phyloP scores from a whole-genome alignment of 2,888 invertebrate genomes.

The Standfussiana lucernea region DNA sequence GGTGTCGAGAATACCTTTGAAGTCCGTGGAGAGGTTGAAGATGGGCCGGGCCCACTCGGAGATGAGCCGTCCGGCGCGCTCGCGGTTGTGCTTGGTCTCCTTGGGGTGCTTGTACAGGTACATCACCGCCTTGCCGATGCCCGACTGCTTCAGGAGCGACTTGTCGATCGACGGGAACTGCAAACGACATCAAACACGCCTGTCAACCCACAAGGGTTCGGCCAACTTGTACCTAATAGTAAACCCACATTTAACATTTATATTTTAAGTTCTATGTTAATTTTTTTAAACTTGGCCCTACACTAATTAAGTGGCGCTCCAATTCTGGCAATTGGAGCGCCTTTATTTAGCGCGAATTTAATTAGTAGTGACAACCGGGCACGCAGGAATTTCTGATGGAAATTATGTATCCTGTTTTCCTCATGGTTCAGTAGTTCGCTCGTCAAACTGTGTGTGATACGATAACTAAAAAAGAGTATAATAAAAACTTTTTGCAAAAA shows the following conservation, averaged over 20 bases:
- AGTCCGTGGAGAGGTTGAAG: slow-evolving; percentile 94
- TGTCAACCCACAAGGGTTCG: not conserved
- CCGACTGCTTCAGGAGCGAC: slow-evolving; percentile 97
- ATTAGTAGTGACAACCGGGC: no score
- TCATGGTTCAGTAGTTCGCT: not conserved
- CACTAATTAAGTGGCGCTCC: no score
- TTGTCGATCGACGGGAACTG: slow-evolving; percentile 97
- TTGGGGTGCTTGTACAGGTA: slow-evolving; percentile 99
- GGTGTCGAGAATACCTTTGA: slow-evolving; percentile 77
- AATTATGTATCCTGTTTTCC: not conserved
- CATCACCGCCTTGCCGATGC: slow-evolving; percentile 99
- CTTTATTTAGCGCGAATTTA: no score
- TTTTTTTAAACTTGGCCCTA: no score
- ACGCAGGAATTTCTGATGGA: not conserved
- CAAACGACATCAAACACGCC: not conserved
- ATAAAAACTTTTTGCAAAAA: no score
- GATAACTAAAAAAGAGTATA: no score
- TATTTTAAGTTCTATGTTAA: not conserved
- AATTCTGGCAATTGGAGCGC: no score
- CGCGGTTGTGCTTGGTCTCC: slow-evolving; percentile 98
- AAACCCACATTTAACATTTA: not conserved
- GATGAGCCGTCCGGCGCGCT: slow-evolving; percentile 97
- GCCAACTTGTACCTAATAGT: not conserved
- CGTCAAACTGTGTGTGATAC: no score
- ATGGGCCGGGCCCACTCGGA: slow-evolving; percentile 99